Conservation (phyloP, 2,113 vertebrate species). For the Anser brachyrhynchus region DNA sequence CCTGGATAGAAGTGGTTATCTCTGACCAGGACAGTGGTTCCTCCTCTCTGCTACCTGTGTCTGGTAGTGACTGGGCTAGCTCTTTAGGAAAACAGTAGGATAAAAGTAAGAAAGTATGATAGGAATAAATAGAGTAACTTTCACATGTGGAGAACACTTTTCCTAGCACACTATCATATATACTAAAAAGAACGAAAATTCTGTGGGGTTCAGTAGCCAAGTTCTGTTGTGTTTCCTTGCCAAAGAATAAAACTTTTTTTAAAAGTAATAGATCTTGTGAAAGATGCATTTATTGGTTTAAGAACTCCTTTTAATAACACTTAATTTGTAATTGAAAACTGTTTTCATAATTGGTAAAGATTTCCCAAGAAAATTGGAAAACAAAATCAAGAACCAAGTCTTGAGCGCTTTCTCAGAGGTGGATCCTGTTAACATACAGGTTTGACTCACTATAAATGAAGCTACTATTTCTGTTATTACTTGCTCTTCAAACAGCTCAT, state of each 20-base stretch:
- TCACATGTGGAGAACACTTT: not conserved
- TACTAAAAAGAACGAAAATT: not conserved
- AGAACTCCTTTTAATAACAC: too few relatives aligned
- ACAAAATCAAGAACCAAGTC: not conserved
- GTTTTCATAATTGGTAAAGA: not conserved
- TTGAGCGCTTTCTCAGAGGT: not conserved
- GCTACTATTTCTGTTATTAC: not conserved
- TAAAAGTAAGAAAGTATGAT: not conserved
- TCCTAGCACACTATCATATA: not conserved
- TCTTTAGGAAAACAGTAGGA: not conserved
- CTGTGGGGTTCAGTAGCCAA: not conserved
- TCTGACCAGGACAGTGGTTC: not conserved
- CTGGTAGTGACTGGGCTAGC: not conserved
- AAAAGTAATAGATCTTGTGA: not conserved
- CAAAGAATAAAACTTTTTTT: not conserved
- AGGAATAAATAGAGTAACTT: not conserved
- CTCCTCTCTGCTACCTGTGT: constrained; percentile 15
- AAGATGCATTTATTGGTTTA: rapidly evolving
- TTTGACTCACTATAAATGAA: not conserved
- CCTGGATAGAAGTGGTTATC: not conserved
- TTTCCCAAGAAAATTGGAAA: not conserved
- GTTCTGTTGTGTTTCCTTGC: not conserved
- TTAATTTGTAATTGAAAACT: not conserved
- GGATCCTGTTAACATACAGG: not conserved
- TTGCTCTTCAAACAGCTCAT: not conserved